phyloP scores from a whole-genome alignment of 2,797 vertebrate species.

The Tapirus indicus region DNA sequence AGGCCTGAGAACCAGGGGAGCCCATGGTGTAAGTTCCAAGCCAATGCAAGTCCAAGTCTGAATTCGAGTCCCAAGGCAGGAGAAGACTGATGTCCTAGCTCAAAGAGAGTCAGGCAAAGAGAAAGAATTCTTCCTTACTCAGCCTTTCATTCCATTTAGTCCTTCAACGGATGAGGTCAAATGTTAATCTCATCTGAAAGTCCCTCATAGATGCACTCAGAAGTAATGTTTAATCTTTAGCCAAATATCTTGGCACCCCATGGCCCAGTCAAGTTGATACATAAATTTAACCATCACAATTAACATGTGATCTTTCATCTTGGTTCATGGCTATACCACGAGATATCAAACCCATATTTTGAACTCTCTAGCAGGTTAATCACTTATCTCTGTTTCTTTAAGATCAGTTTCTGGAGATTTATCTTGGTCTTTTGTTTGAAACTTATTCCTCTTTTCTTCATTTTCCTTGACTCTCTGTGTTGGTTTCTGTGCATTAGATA shows the following conservation, averaged over 20 bases:
- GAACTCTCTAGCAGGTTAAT: not conserved
- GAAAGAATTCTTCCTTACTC: not conserved
- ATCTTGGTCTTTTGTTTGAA: not conserved
- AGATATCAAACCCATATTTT: not conserved
- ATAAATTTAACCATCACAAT: not conserved
- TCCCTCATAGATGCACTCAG: not conserved
- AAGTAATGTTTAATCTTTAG: not conserved
- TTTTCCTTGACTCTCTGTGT: not conserved
- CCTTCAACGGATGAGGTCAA: not conserved
- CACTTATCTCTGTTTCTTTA: not conserved
- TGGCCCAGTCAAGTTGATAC: too few relatives aligned
- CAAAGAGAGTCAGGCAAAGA: not conserved
- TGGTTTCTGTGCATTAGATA: not conserved
- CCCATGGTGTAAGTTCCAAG: not conserved
- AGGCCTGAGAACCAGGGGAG: not conserved
- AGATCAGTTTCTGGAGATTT: not conserved
- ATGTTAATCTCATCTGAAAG: not conserved
- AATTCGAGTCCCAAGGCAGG: not conserved
- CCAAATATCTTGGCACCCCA: not conserved
- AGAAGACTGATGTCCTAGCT: not conserved
- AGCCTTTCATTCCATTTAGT: not conserved
- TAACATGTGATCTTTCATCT: not conserved
- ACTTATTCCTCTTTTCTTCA: not conserved
- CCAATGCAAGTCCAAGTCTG: not conserved
- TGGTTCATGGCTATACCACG: not conserved